Evolutionary conservation across 2,797 vertebrate species (phyloP).

Genomic region (Melanotaenia trifasciata): DNA sequence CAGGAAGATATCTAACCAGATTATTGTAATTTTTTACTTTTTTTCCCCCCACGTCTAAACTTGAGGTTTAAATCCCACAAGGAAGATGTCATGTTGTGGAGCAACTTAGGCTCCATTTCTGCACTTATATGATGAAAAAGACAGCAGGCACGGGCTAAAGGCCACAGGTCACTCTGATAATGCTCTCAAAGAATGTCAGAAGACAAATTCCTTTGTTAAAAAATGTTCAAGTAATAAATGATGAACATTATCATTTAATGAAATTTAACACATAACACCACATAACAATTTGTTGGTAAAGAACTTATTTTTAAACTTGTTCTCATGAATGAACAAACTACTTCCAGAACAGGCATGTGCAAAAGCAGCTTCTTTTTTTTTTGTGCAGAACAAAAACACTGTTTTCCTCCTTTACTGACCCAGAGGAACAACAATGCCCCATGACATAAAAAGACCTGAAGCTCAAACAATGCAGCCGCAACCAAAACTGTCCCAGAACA

Average conservation of each 20-base stretch:
- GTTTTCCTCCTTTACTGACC: constrained; percentile 33
- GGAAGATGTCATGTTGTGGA: not conserved
- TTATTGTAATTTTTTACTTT: too few relatives aligned
- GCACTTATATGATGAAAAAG: not conserved
- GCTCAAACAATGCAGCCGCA: constrained; percentile 49
- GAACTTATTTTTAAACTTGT: not conserved
- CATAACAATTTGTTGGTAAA: not conserved
- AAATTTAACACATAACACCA: not conserved
- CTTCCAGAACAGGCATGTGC: not conserved
- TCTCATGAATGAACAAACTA: not conserved
- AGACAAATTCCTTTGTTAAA: not conserved
- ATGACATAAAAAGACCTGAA: constrained; percentile 34
- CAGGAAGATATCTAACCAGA: not conserved
- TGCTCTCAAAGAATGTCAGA: not conserved
- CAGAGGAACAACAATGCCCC: constrained; percentile 29
- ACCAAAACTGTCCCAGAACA: constrained; percentile 56
- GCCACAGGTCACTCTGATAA: not conserved
- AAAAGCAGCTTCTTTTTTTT: not conserved
- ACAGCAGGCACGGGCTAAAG: not conserved
- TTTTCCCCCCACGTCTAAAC: not conserved
- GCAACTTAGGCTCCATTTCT: not conserved
- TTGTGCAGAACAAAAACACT: not conserved
- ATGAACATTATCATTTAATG: too few relatives aligned
- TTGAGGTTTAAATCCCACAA: not conserved
- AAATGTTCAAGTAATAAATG: too few relatives aligned